Percentiles rank a stretch among this genome's conserved stretches.
Conservation (phyloP, 2,113 vertebrate species). For the Lycocorax pyrrhopterus region DNA sequence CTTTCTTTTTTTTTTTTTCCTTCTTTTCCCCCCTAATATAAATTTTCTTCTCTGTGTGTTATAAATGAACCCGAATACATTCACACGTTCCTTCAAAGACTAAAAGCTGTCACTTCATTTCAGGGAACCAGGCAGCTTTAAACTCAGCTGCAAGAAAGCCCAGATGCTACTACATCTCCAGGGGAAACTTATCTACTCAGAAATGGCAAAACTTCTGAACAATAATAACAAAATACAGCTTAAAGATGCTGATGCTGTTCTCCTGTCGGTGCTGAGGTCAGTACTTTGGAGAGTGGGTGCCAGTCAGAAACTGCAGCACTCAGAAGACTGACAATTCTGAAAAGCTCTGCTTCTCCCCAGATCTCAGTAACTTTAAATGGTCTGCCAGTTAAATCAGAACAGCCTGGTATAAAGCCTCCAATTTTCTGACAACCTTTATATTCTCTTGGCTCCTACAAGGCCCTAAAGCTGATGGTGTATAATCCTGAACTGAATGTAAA, state of each 20-base stretch:
- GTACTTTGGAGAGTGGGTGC: conserved; percentile 34
- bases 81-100: conserved; percentile 45
- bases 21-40: neutral
- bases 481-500: conserved; percentile 62
- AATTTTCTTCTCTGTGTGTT: conserved; percentile 62
- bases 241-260: conserved; percentile 13
- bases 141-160: conserved; percentile 66
- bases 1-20: neutral
- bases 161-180: conserved; percentile 59
- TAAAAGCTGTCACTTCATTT: conserved; percentile 65
- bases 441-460: conserved; percentile 57
- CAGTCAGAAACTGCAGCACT: conserved; percentile 24
- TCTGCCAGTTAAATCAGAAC: conserved; percentile 36
- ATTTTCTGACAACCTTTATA: conserved; percentile 68
- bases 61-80: conserved; percentile 62
- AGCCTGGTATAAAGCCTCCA: conserved; percentile 36
- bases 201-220: conserved; percentile 33
- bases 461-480: conserved; percentile 56
- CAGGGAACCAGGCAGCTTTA: conserved; percentile 64
- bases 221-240: conserved; percentile 36
- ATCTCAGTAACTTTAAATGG: conserved; percentile 28
- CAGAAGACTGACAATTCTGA: conserved; percentile 39
- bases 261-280: conserved; percentile 1
- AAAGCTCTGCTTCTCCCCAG: conserved; percentile 31
- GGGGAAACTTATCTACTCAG: conserved; percentile 59